Evolutionary conservation across 2,888 invertebrate genomes (phyloP).

Genomic region (Lasioglossum marginatum): DNA sequence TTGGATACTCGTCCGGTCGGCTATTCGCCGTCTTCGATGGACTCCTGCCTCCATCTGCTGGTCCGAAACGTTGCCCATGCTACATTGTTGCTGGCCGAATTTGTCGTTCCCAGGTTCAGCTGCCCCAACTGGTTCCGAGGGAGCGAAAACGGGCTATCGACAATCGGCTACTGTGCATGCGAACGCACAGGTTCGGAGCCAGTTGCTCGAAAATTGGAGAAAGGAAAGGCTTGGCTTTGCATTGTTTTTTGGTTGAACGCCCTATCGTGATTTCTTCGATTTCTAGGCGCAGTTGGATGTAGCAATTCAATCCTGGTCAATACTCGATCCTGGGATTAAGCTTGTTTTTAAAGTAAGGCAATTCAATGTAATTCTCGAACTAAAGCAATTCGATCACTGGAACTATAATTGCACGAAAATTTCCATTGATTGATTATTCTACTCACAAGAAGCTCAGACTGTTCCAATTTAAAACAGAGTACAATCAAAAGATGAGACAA

Average conservation of each 20-base stretch:
- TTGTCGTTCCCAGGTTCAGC: constrained; percentile 6
- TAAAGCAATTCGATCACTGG: background rate
- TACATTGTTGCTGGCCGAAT: background rate
- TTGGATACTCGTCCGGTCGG: constrained; percentile 58
- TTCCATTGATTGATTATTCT: background rate
- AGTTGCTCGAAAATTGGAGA: background rate
- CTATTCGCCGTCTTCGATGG: constrained; percentile 45
- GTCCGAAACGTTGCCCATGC: background rate
- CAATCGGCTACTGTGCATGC: background rate
- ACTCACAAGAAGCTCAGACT: background rate
- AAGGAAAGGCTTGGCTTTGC: background rate
- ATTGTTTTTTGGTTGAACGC: background rate
- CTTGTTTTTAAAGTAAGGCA: background rate
- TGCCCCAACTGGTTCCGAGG: background rate
- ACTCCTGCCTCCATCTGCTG: constrained; percentile 35
- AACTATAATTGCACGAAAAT: background rate
- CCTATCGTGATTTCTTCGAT: background rate
- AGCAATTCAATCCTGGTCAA: background rate
- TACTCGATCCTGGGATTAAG: background rate
- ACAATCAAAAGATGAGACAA: background rate
- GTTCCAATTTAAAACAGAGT: background rate
- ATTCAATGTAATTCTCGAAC: background rate
- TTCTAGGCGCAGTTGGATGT: background rate
- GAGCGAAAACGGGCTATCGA: background rate
- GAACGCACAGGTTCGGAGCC: background rate